These are phyloP conservation scores for Montipora foliosa DNA, from an alignment of 64 coral and sea anemone genomes.

Conservation along the genomic window DNA sequence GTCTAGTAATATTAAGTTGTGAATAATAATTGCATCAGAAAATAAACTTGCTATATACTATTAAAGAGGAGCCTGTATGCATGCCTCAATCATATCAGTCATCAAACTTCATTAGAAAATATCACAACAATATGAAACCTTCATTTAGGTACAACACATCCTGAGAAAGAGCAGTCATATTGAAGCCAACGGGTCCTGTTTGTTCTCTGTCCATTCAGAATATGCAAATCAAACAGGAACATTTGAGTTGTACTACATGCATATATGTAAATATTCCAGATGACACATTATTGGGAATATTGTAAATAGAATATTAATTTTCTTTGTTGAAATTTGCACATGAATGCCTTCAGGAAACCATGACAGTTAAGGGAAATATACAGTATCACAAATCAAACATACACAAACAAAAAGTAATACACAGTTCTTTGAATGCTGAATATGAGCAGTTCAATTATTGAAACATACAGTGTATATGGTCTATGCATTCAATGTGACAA, in stretches of 20 bases:
- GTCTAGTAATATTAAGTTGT: too few relatives aligned
- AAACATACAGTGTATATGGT: too few relatives aligned
- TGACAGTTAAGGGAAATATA: too few relatives aligned
- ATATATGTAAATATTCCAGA: neutral
- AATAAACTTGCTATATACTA: too few relatives aligned
- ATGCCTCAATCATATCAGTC: too few relatives aligned
- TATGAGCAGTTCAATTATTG: too few relatives aligned
- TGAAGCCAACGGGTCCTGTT: neutral
- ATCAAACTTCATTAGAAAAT: neutral
- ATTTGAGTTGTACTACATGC: neutral
- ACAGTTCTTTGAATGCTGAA: too few relatives aligned
- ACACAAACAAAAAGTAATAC: too few relatives aligned
- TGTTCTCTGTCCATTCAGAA: neutral
- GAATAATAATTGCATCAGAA: too few relatives aligned
- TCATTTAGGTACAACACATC: conserved; percentile 34
- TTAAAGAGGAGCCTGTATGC: too few relatives aligned
- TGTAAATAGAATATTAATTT: neutral
- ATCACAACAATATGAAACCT: neutral
- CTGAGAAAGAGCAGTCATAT: neutral
- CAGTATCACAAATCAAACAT: too few relatives aligned
- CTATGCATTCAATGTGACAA: too few relatives aligned
- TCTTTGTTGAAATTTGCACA: neutral
- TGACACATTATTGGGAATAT: neutral
- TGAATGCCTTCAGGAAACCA: neutral
- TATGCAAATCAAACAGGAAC: neutral